Base-by-base conservation (phyloP, 2,797 vertebrate genomes). In the Amphiprion clarkii region DNA sequence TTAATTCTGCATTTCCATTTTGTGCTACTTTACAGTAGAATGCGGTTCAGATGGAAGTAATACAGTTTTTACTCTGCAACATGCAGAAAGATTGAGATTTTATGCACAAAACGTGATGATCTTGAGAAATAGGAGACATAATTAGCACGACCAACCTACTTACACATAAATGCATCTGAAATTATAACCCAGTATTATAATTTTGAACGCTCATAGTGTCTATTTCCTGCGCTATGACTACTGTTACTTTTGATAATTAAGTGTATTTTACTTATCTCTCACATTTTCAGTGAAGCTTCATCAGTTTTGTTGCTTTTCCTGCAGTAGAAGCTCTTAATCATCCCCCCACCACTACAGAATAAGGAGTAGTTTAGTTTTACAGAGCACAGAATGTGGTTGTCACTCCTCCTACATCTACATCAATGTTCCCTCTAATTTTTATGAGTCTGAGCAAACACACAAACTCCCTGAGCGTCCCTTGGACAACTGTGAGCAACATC, bases 331-430 rank as follows among this genome's bases (percentile, higher is more conserved):
- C 62, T 62, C 4, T 49, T 23, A 51, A 16, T 46, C 44, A 12
- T 62, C n/a, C 31, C 27, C 48, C 48, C 19, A 65, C 27, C 23
- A 61, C 19, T 58, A 42, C n/a, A 48, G 21, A 44, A 60, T 29
- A 5, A 61, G 25, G 65, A 48, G 27, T 57, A 40, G 16, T 49
- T 23, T 40, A 55, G 2, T 72, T 64, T 61, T 58, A 21, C 29
- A 40, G 46, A 31, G 5, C 8, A 48, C n/a, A 59, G 5, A 11
- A 13, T 33, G 51, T 36, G 29, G 23, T 27, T 64, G 14, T 19
- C 31, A 72, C n/a, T 23, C 57, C 60, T 71, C 46, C 48, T 73
- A 48, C 46, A 52, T 40, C 55, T 19, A 17, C 42, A 27, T 51
- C 23, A 23, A 23, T 23, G 23, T 23, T 23, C 23, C 23, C 23